phyloP scores from a whole-genome alignment of 1,140 invertebrate species.

The Penaeus vannamei region DNA sequence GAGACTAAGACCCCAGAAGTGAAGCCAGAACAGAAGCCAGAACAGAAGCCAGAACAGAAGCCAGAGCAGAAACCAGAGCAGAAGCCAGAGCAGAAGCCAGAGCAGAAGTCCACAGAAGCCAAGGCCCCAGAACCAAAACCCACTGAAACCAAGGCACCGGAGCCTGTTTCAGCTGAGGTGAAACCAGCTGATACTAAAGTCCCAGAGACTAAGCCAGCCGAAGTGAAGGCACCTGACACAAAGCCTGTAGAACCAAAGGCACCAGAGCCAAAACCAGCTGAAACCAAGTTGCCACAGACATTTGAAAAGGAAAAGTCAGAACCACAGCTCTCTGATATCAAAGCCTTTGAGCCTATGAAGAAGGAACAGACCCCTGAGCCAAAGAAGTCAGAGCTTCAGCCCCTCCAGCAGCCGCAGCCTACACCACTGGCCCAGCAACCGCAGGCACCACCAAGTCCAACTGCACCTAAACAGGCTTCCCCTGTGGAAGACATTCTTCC shows the following conservation, averaged over 20 bases:
- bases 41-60: not conserved
- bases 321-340: conserved; percentile 25
- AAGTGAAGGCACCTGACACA: conserved; percentile 10
- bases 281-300: conserved; percentile 29
- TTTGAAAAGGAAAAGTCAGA: conserved; percentile 23
- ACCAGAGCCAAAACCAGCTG: conserved; percentile 10
- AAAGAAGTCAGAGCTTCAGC: conserved; percentile 29
- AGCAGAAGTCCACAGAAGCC: not conserved
- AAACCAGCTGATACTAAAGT: conserved; percentile 48
- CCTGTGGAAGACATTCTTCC: conserved; percentile 56
- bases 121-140: conserved; percentile 52
- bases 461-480: conserved; percentile 55
- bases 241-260: conserved; percentile 35
- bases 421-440: conserved; percentile 22
- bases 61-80: conserved; percentile 23
- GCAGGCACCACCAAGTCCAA: conserved; percentile 45
- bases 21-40: not conserved
- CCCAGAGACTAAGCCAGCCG: conserved; percentile 34
- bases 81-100: conserved; percentile 30
- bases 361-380: conserved; percentile 37
- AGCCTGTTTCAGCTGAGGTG: not conserved
- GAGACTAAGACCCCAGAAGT: conserved; percentile 40
- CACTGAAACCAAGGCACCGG: conserved; percentile 39
- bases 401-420: conserved; percentile 45
- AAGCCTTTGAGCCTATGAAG: not conserved